These are phyloP conservation scores for Ectropis crepuscularia DNA, from an alignment of 2,888 invertebrate species.

Conservation along the genomic window DNA sequence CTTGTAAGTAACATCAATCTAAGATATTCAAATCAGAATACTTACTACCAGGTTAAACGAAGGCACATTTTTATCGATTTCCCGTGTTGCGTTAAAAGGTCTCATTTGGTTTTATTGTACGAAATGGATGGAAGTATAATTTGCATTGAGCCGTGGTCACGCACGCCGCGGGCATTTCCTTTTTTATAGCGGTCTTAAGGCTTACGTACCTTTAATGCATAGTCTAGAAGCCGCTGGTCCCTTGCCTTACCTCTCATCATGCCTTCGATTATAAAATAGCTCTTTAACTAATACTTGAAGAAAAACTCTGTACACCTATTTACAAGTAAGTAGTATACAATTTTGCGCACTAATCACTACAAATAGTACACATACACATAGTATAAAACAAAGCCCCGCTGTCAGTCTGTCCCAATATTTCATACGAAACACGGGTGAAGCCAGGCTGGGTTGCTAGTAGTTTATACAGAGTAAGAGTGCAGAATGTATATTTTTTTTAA, in stretches of 20 bases:
- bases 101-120: slow-evolving; percentile 83
- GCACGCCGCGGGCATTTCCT: slow-evolving; percentile 71
- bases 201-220: slow-evolving; percentile 52
- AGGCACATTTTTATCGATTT: slow-evolving; percentile 70
- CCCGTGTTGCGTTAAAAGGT: slow-evolving; percentile 81
- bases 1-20: slow-evolving; percentile 2
- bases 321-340: no score
- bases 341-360: no score
- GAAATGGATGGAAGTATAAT: slow-evolving; percentile 81
- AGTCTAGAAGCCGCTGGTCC: slow-evolving; percentile 1
- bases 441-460: no score
- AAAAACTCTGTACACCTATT: no score
- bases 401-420: no score
- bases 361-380: no score
- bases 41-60: slow-evolving; percentile 26
- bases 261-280: no score
- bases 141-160: slow-evolving; percentile 82
- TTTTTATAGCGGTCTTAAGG: slow-evolving; percentile 72
- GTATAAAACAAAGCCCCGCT: no score
- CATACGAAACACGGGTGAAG: no score
- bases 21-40: slow-evolving; percentile 23
- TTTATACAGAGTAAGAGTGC: no score
- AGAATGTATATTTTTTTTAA: no score
- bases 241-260: neutral
- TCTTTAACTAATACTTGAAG: no score